These are phyloP conservation scores for Ditylenchus weischeri DNA, from an alignment of 2,888 invertebrate genomes.

Conservation along the genomic window DNA sequence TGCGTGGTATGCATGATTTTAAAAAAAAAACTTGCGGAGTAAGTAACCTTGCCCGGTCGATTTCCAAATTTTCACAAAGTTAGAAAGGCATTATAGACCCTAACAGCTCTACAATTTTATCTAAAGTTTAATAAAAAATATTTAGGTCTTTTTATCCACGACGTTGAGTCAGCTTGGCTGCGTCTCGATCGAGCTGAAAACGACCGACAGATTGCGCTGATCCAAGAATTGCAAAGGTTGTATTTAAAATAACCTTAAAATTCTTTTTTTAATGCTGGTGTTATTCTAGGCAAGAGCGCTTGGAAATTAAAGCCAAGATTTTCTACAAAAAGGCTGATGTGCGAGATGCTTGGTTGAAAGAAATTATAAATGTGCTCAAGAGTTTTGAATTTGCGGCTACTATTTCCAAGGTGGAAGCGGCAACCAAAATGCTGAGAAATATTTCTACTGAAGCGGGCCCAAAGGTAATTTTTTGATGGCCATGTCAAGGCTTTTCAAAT, in stretches of 20 bases:
- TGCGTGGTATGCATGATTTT: too few relatives aligned
- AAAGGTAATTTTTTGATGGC: slow-evolving; percentile 18
- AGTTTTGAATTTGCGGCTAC: slow-evolving; percentile 69
- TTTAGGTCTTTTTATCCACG: slow-evolving; percentile 83
- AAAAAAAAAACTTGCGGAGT: too few relatives aligned
- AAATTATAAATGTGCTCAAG: slow-evolving; percentile 76
- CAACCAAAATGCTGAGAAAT: slow-evolving; percentile 34
- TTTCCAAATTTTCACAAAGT: neutral
- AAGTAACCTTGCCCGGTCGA: too few relatives aligned
- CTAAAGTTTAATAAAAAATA: too few relatives aligned
- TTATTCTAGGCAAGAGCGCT: slow-evolving; percentile 71
- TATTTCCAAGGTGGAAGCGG: slow-evolving; percentile 69
- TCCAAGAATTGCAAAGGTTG: slow-evolving; percentile 72
- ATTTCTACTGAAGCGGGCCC: slow-evolving; percentile 40
- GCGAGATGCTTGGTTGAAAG: slow-evolving; percentile 88
- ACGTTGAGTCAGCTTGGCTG: slow-evolving; percentile 92
- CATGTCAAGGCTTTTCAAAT: too few relatives aligned
- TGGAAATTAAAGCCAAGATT: slow-evolving; percentile 90
- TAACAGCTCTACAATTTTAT: too few relatives aligned
- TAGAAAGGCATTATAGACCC: neutral
- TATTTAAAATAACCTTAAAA: neutral
- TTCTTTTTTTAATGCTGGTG: neutral
- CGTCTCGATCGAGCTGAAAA: slow-evolving; percentile 88
- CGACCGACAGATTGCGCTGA: slow-evolving; percentile 82
- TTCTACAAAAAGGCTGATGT: slow-evolving; percentile 85